Evolutionary conservation across 2,888 invertebrate genomes (phyloP), one percentile per base, ranked within the genome.

Genomic region (Synanthedon andrenaeformis): DNA sequence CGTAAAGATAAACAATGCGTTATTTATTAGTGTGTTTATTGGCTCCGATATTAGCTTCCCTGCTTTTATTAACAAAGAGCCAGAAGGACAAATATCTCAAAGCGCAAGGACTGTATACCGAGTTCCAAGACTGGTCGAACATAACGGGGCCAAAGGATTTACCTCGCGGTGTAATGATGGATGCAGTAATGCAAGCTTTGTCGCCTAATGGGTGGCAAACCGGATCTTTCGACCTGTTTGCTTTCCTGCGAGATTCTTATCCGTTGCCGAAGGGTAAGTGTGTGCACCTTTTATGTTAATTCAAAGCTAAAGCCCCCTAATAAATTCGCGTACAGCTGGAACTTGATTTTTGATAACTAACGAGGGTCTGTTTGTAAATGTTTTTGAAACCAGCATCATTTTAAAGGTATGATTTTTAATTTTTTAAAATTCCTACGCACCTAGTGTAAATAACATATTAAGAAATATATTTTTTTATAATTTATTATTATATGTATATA

Each of bases 241-340:
- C 54, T 1, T 58, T 59, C 50, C 41, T 59, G n/a, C 51, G 56
- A 14, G 59, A 59, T 42, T 51, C 58, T 0, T 59, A 58, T 41
- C 56, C 55, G 23, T 52, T 59, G 45, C 58, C 59, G 51, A 51
- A 49, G 49, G 59, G 59, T 58, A 52, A 59, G 56, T 10, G 35
- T 35, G 6, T 10, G 35, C 35, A 10, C 35, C 35, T 35, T 35
- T 35, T 54, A 8, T 42, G 11, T 51, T 13, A 45, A 28, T 8
- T 28, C 28, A 28, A 28, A 28, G 28, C 3, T 10, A 10, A 35
- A 35, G 10, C 10, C 35, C 10, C 35, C 35, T 35, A 35, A 35
- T 10, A 10, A 8, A 35, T 10, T 35, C 35, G 35, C 3, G 10
- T 10, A 35, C 35, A 10, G 10, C 2, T 35, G 35, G 10, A 35